Evolutionary conservation across 2,797 vertebrate genomes (phyloP).

Genomic region (Mus minutoides): DNA sequence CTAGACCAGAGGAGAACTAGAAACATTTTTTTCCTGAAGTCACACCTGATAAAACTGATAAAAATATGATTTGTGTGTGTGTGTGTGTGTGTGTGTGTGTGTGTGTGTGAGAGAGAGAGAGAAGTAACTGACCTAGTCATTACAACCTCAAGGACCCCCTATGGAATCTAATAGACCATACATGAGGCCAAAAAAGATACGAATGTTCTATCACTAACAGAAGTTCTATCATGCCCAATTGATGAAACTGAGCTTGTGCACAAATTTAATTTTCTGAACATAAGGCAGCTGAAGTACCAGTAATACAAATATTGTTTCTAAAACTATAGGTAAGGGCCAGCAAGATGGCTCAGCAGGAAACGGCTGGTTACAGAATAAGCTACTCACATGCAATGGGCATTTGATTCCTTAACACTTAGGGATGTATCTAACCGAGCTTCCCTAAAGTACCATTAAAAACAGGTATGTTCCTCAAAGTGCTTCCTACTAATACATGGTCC

Average conservation of each 20-base stretch:
- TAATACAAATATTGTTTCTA: conserved; percentile 42
- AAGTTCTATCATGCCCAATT: conserved; percentile 16
- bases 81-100: too few relatives aligned
- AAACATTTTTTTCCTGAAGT: conserved; percentile 2
- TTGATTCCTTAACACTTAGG: not conserved
- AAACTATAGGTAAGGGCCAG: not conserved
- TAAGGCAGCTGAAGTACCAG: not conserved
- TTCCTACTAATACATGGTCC: not conserved
- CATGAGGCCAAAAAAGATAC: not conserved
- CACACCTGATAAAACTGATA: not conserved
- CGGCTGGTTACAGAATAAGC: not conserved
- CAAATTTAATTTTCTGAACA: conserved; percentile 21
- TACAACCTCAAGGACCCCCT: not conserved
- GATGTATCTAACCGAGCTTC: not conserved
- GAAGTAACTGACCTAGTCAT: too few relatives aligned
- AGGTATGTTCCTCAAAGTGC: not conserved
- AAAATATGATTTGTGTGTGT: not conserved
- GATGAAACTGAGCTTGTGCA: conserved; percentile 45
- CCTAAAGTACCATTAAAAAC: not conserved
- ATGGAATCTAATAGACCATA: not conserved
- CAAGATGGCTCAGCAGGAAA: not conserved
- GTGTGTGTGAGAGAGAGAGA: too few relatives aligned
- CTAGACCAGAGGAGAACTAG: not conserved
- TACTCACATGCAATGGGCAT: not conserved
- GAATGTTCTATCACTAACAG: conserved; percentile 29